phyloP scores from a whole-genome alignment of 2,888 invertebrate genomes.

The Drosophila macrothrix region DNA sequence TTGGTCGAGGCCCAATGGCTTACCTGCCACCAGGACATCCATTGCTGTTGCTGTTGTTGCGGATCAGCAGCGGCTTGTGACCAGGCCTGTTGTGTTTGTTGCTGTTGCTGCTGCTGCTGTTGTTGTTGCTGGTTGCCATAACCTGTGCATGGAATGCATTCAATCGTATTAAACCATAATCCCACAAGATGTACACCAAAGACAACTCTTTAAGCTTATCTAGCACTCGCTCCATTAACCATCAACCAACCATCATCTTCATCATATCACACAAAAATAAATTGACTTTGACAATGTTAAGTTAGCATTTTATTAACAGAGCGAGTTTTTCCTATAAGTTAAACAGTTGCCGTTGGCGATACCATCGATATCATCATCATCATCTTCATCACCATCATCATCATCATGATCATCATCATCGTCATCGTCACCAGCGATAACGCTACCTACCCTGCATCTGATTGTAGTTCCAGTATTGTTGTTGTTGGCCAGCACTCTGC shows the following conservation, averaged over 20 bases:
- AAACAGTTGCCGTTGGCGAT: slow-evolving; percentile 19
- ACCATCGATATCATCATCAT: not conserved
- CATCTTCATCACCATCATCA: not conserved
- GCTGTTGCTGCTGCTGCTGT: slow-evolving; percentile 74
- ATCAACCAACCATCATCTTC: slow-evolving; percentile 8
- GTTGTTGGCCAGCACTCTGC: slow-evolving; percentile 62
- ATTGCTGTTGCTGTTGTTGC: slow-evolving; percentile 83
- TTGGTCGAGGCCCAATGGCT: slow-evolving; percentile 16
- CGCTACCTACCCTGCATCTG: slow-evolving; percentile 81
- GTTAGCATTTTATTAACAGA: slow-evolving; percentile 42
- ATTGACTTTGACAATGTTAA: slow-evolving; percentile 33
- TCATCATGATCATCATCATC: too few species aligned
- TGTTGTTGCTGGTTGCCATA: slow-evolving; percentile 82
- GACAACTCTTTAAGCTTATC: slow-evolving; percentile 17
- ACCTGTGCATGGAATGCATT: slow-evolving; percentile 53
- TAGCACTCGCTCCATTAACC: slow-evolving; percentile 40
- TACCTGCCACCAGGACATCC: slow-evolving; percentile 85
- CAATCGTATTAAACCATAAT: slow-evolving; percentile 8
- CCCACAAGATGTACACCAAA: not conserved
- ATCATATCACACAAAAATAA: slow-evolving; percentile 15
- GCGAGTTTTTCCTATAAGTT: slow-evolving; percentile 41
- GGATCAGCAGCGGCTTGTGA: slow-evolving; percentile 80
- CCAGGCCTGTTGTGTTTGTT: slow-evolving; percentile 83
- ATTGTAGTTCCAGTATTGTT: slow-evolving; percentile 83
- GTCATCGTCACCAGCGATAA: not conserved